Conservation (phyloP, 2,888 invertebrate species). For the Parthenolecanium corni region DNA sequence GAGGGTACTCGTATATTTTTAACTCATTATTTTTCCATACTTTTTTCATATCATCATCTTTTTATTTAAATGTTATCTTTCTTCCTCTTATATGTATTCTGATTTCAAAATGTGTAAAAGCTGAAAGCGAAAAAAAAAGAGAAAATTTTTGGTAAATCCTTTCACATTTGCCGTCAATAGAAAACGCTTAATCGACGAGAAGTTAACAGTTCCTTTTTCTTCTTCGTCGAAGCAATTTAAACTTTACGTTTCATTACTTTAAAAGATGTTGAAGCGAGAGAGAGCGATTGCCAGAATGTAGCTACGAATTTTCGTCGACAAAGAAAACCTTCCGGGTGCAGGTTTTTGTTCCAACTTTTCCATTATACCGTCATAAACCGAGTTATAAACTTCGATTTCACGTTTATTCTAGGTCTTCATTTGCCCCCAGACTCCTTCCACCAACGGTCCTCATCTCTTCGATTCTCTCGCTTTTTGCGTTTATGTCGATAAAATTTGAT, state of each 20-base stretch:
- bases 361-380: constrained; percentile 14
- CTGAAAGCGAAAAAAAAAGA: too few relatives aligned
- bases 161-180: too few relatives aligned
- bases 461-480: neutral
- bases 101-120: too few relatives aligned
- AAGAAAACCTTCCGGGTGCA: constrained; percentile 1
- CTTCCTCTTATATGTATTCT: too few relatives aligned
- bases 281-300: too few relatives aligned
- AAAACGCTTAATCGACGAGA: constrained; percentile 5
- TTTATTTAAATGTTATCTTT: too few relatives aligned
- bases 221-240: neutral
- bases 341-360: constrained; percentile 17
- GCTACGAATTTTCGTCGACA: neutral
- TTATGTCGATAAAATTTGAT: constrained; percentile 13
- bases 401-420: neutral
- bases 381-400: constrained; percentile 9
- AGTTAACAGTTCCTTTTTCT: constrained; percentile 5
- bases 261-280: neutral
- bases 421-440: too few relatives aligned
- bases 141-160: too few relatives aligned
- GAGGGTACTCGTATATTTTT: too few relatives aligned
- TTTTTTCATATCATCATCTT: too few relatives aligned
- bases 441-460: neutral
- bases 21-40: too few relatives aligned
- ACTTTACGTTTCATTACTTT: constrained; percentile 17